A percentile compares a stretch with the other conserved stretches of the same genome.
Evolutionary conservation across 2,888 invertebrate genomes (phyloP).

Genomic region (Cataglyphis altisquamis): DNA sequence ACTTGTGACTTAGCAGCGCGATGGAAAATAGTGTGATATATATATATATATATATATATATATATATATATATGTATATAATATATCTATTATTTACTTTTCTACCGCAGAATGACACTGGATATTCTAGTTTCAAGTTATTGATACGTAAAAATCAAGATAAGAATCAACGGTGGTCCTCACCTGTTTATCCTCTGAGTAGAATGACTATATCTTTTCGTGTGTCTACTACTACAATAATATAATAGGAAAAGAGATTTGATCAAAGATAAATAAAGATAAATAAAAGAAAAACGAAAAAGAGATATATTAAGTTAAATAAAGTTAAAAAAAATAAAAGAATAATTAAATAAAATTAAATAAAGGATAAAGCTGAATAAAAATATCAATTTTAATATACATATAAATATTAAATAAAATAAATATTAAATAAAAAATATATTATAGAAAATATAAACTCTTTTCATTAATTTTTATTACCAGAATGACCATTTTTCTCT

Average conservation of each 20-base stretch:
- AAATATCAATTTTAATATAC: not conserved
- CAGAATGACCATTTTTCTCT: not conserved
- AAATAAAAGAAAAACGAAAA: not conserved
- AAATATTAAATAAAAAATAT: not conserved
- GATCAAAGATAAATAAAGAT: not conserved
- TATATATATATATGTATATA: not conserved
- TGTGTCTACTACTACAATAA: not conserved
- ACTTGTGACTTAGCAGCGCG: not conserved
- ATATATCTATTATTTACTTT: constrained; percentile 10
- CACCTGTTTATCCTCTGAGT: not conserved
- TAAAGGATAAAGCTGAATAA: not conserved
- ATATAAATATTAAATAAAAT: too few relatives aligned
- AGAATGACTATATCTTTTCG: not conserved
- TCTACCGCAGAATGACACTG: constrained; percentile 1
- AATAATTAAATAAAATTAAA: not conserved
- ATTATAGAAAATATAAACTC: not conserved
- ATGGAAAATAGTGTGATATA: not conserved
- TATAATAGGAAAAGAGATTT: not conserved
- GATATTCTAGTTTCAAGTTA: not conserved
- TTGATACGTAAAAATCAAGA: constrained; percentile 3
- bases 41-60: too few relatives aligned
- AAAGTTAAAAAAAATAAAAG: not conserved
- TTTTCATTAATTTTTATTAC: not conserved
- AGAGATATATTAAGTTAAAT: too few relatives aligned
- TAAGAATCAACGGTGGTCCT: not conserved